Evolutionary conservation across 2,113 vertebrate genomes (phyloP).

Genomic region (Sphaerodactylus townsendi): DNA sequence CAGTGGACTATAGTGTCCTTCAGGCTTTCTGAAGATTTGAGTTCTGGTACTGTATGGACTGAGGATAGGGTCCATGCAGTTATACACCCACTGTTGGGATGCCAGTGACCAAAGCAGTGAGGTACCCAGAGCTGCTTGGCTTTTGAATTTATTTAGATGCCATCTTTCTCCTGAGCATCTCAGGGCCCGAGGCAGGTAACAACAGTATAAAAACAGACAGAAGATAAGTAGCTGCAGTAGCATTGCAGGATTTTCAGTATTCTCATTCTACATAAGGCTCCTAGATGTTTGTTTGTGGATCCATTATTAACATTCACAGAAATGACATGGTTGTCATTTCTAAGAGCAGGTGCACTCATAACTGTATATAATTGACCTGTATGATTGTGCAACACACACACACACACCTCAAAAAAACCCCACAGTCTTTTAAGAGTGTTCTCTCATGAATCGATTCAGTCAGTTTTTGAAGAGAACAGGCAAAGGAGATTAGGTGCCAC

Average conservation of each 20-base stretch:
- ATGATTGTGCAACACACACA: neutral
- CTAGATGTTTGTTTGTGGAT: neutral
- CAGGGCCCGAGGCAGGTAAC: too few species aligned
- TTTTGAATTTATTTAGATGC: neutral
- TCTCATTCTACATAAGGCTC: neutral
- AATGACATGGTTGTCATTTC: neutral
- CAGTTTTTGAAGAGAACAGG: neutral
- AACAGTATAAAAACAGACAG: too few species aligned
- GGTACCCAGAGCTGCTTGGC: rapidly evolving
- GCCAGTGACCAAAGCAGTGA: neutral
- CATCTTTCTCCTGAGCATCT: too few species aligned
- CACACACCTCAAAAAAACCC: neutral
- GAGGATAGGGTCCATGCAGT: neutral
- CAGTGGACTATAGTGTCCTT: neutral
- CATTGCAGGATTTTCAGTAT: neutral
- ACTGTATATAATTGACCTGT: too few species aligned
- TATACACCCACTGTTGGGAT: neutral
- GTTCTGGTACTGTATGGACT: neutral
- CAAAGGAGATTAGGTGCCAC: neutral
- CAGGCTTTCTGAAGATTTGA: neutral
- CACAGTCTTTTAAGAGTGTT: neutral
- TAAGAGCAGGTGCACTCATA: too few species aligned
- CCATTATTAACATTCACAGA: neutral
- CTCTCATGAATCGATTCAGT: neutral
- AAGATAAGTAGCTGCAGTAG: neutral